Percentiles rank a stretch among this genome's conserved stretches.
phyloP scores from a whole-genome alignment of 2,797 vertebrate species.

The Callimico goeldii region DNA sequence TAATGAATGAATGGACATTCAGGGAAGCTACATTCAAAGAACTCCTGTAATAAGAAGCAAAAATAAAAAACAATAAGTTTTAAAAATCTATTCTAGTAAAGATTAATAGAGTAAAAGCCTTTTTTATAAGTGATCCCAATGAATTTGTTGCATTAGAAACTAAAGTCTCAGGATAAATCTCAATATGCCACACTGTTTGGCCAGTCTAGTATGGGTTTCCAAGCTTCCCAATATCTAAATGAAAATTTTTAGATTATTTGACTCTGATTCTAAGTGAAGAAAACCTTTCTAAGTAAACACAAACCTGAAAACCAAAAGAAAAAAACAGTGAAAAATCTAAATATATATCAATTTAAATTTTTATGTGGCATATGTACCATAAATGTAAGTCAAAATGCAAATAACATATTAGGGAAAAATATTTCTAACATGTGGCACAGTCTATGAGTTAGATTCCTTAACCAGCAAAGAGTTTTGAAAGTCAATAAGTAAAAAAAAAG shows the following conservation, averaged over 20 bases:
- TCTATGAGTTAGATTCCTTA: slow-evolving; percentile 1
- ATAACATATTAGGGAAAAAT: not conserved
- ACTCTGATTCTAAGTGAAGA: not conserved
- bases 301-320: not conserved
- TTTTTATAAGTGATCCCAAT: not conserved
- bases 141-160: not conserved
- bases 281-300: not conserved
- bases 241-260: not conserved
- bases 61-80: not conserved
- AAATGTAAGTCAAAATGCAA: slow-evolving; percentile 1
- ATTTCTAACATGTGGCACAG: not conserved
- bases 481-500: not conserved
- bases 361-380: not conserved
- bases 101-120: not conserved
- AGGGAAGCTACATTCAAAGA: not conserved
- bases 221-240: not conserved
- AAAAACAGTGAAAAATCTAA: not conserved
- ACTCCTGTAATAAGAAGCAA: not conserved
- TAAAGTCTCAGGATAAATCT: not conserved
- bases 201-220: not conserved
- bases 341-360: not conserved
- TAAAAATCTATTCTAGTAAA: not conserved
- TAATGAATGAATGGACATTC: not conserved
- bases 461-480: not conserved
- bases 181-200: not conserved